Base-by-base conservation (phyloP, 2,113 vertebrate species). In the Anguilla rostrata region DNA sequence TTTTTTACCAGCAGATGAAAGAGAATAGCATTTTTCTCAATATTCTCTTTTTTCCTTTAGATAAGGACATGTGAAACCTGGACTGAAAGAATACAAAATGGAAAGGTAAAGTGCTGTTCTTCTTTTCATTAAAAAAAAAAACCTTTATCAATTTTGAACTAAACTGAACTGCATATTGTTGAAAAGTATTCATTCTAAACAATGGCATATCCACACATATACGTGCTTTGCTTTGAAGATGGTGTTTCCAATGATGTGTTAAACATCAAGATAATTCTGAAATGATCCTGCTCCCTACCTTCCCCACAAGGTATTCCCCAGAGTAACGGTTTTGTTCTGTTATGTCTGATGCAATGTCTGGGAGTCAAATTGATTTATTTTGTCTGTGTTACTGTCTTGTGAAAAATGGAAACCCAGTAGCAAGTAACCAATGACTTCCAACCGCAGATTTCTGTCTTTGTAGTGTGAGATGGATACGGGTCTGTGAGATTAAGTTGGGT, bases 11-110 rank as follows among this genome's bases (percentile, higher is more conserved):
- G 43, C 34, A 46, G 4, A 2, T 46, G 43, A 34, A 6, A 46
- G 43, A 6, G 5, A 3, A 3, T 3, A 60, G 18, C 56, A 66
- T 20, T 11, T 5, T 66, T 66, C 60, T 66, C 34, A 34, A 34
- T 34, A 34, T 34, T 34, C 34, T 34, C 34, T 20, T 60, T 85
- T 93, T 0, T 92, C 78, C 92, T 92, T 78, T 88, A 97, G 96
- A 95, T 97, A 82, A 97, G 97, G 96, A 89, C 93, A 95, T 0
- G 87, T 96, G 60, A 96, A 89, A 93, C 89, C 92, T 4, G 96
- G 96, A 41, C 94, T 96, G 95, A 96, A 96, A 49, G 96, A 97
- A 89, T 96, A 97, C 2, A 95, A 97, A 91, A 79, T 97, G 95
- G 96, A 97, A 82, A 96, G 96, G 96, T 97, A 95, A 34, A 95